Evolutionary conservation across 2,888 invertebrate genomes (phyloP).

Genomic region (Graphium colonna): DNA sequence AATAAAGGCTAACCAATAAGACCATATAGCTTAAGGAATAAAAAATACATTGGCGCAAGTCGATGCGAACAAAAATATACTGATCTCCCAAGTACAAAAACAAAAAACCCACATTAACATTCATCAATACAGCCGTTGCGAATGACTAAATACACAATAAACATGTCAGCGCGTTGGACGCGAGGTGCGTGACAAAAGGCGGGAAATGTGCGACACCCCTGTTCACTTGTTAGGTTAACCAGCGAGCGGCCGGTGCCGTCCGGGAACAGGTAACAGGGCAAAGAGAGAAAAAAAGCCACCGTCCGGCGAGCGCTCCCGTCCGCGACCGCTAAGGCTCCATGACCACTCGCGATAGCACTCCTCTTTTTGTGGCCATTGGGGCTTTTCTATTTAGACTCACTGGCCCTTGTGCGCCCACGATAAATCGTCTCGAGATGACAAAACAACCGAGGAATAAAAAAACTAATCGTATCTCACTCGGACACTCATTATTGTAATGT

Average conservation of each 20-base stretch:
- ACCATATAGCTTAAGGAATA: too few species aligned
- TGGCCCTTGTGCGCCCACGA: neutral
- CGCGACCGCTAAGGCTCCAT: constrained; percentile 35
- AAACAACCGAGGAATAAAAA: neutral
- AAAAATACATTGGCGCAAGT: too few species aligned
- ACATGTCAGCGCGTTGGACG: constrained; percentile 2
- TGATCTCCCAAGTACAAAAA: too few species aligned
- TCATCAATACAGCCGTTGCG: neutral
- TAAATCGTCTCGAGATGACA: neutral
- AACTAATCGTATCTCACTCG: neutral
- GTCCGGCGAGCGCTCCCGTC: constrained; percentile 53
- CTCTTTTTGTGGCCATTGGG: constrained; percentile 12
- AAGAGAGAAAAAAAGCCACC: constrained; percentile 61
- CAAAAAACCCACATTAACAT: too few species aligned
- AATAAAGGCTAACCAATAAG: too few species aligned
- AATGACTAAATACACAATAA: neutral
- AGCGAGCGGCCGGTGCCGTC: constrained; percentile 59
- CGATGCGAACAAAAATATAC: too few species aligned
- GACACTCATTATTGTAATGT: neutral
- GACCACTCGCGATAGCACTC: constrained; percentile 10
- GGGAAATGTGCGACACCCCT: constrained; percentile 56
- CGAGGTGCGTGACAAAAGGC: constrained; percentile 10
- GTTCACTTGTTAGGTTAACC: constrained; percentile 75
- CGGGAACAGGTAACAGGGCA: constrained; percentile 72
- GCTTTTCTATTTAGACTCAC: constrained; percentile 18